Evolutionary conservation across 2,888 invertebrate species (phyloP).

Genomic region (Nephrotoma guestfalica): DNA sequence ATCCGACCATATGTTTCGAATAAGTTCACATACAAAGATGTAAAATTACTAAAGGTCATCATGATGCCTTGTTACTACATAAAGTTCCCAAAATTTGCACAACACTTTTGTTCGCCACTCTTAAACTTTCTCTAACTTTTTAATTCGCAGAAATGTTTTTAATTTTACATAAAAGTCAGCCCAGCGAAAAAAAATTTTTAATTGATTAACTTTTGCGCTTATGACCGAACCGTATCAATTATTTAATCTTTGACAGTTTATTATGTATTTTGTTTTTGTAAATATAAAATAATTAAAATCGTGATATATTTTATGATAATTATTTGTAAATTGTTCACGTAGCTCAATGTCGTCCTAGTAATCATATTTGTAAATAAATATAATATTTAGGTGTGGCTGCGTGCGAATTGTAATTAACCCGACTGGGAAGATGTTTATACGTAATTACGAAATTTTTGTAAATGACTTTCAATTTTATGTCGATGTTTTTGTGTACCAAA

Average conservation of each 20-base stretch:
- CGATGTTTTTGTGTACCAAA: neutral
- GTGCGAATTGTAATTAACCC: neutral
- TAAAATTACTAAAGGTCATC: neutral
- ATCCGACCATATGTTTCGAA: neutral
- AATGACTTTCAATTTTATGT: neutral
- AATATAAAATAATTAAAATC: neutral
- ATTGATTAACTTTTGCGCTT: neutral
- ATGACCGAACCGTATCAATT: neutral
- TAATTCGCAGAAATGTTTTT: neutral
- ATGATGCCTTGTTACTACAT: neutral
- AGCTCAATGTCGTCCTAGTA: neutral
- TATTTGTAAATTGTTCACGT: neutral
- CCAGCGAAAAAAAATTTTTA: neutral
- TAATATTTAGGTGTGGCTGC: neutral
- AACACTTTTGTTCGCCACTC: neutral
- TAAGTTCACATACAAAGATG: neutral
- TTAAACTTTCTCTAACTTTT: neutral
- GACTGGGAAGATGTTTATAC: neutral
- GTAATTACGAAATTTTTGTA: neutral
- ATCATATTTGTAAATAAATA: neutral
- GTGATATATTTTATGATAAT: neutral
- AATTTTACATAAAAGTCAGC: neutral
- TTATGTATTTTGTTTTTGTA: neutral
- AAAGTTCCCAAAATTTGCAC: neutral
- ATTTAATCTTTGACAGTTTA: neutral